Evolutionary conservation across 2,888 invertebrate genomes (phyloP).

Genomic region (Autographa gamma): DNA sequence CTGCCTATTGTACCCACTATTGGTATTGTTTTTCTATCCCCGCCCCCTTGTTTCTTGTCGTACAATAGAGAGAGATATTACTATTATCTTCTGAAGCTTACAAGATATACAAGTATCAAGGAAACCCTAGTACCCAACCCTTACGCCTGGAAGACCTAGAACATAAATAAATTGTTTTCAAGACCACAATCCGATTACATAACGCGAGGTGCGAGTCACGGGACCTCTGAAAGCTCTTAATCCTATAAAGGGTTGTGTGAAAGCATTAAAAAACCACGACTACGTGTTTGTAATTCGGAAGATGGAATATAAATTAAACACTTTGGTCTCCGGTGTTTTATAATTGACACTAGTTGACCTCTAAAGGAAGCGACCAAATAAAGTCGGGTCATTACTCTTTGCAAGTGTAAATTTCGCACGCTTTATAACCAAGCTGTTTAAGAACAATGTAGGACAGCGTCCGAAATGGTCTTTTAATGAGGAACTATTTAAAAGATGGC

Average conservation of each 20-base stretch:
- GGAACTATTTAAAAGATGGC: background rate
- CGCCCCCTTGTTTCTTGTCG: too few species aligned
- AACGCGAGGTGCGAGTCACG: background rate
- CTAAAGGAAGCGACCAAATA: background rate
- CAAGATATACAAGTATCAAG: background rate
- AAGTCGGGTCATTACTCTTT: background rate
- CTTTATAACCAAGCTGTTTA: background rate
- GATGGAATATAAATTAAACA: conserved; percentile 3
- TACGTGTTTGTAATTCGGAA: conserved; percentile 1
- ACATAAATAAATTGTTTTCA: conserved; percentile 15
- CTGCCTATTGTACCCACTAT: too few species aligned
- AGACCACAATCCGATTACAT: conserved; percentile 31
- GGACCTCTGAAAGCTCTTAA: conserved; percentile 42
- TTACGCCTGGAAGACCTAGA: background rate
- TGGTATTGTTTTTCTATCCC: too few species aligned
- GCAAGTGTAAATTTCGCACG: background rate
- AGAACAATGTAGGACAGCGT: background rate
- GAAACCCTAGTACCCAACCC: background rate
- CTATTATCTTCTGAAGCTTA: too few species aligned
- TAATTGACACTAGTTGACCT: conserved; percentile 2
- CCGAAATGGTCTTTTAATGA: background rate
- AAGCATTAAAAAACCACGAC: conserved; percentile 33
- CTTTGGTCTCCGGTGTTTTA: background rate
- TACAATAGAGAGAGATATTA: too few species aligned
- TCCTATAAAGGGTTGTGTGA: conserved; percentile 33